These are phyloP conservation scores for Baccha elongata DNA, from an alignment of 2,888 invertebrate species.

Conservation along the genomic window DNA sequence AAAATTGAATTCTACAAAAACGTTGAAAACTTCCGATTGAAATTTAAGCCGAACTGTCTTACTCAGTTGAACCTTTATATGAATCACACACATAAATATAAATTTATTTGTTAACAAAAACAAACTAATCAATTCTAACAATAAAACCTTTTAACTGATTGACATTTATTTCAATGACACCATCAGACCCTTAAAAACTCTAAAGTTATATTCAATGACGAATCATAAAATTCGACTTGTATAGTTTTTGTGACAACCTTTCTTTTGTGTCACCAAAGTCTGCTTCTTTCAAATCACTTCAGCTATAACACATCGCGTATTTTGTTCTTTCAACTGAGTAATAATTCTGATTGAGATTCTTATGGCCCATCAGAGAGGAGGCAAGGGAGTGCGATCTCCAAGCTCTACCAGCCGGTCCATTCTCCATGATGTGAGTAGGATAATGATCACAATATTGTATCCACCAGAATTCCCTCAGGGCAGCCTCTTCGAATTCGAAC, in stretches of 20 bases:
- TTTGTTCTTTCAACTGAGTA: conserved; percentile 44
- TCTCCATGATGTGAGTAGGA: conserved; percentile 30
- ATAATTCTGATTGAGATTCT: conserved; percentile 67
- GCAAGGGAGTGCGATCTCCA: background rate
- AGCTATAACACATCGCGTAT: conserved; percentile 11
- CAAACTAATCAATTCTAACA: conserved; percentile 32
- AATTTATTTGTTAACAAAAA: conserved; percentile 13
- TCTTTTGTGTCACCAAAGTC: conserved; percentile 24
- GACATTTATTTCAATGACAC: conserved; percentile 52
- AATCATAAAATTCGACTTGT: conserved; percentile 53
- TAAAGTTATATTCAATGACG: conserved; percentile 48
- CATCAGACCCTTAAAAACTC: conserved; percentile 67
- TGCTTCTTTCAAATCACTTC: conserved; percentile 15
- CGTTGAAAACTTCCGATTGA: too few relatives aligned
- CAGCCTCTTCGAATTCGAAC: background rate
- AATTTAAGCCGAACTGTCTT: too few relatives aligned
- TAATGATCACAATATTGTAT: conserved; percentile 66
- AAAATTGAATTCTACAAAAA: too few relatives aligned
- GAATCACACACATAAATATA: too few relatives aligned
- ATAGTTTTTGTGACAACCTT: conserved; percentile 44
- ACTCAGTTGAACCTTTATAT: too few relatives aligned
- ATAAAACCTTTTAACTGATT: conserved; percentile 40
- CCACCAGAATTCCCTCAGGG: conserved; percentile 39
- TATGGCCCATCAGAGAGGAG: conserved; percentile 23
- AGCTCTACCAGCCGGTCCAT: conserved; percentile 21